These are phyloP conservation scores for Melanocharis versteri DNA, from an alignment of 2,113 vertebrate genomes.

Conservation along the genomic window DNA sequence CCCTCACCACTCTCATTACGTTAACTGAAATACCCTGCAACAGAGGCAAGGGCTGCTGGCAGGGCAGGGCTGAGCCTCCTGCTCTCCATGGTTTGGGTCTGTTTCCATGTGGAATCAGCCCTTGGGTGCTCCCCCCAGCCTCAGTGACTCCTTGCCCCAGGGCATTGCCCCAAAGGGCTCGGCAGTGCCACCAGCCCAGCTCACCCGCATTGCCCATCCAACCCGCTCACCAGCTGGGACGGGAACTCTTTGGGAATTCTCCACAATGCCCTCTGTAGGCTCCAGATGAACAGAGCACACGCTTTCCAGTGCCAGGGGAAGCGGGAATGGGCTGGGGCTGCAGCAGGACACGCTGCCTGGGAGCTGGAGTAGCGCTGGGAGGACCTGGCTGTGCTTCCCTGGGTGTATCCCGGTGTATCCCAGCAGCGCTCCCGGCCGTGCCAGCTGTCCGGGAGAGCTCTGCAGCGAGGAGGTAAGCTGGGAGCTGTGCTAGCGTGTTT, in stretches of 20 bases:
- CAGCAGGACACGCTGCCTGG: background rate
- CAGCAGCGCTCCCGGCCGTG: fast-evolving
- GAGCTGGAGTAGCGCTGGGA: fast-evolving
- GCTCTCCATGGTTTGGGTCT: background rate
- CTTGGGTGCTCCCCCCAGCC: background rate
- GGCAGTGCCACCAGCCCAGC: fast-evolving
- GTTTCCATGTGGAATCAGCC: background rate
- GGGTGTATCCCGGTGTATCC: background rate
- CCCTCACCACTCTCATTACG: background rate
- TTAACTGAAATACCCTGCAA: background rate
- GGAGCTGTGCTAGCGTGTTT: background rate
- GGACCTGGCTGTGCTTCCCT: background rate
- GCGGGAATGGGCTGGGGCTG: background rate
- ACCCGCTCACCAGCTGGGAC: background rate
- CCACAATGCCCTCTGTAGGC: conserved; percentile 7
- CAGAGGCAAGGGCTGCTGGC: background rate
- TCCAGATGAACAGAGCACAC: background rate
- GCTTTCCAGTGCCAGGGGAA: background rate
- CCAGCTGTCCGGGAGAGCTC: background rate
- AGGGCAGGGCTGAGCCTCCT: background rate
- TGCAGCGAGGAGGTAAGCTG: background rate
- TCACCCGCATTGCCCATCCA: background rate
- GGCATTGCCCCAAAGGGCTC: background rate
- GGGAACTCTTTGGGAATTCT: background rate
- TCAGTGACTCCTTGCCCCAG: background rate